A percentile compares a stretch with the other conserved stretches of the same genome.
These are phyloP conservation scores for Hylaeus volcanicus DNA, from an alignment of 1,140 invertebrate species.

Conservation along the genomic window DNA sequence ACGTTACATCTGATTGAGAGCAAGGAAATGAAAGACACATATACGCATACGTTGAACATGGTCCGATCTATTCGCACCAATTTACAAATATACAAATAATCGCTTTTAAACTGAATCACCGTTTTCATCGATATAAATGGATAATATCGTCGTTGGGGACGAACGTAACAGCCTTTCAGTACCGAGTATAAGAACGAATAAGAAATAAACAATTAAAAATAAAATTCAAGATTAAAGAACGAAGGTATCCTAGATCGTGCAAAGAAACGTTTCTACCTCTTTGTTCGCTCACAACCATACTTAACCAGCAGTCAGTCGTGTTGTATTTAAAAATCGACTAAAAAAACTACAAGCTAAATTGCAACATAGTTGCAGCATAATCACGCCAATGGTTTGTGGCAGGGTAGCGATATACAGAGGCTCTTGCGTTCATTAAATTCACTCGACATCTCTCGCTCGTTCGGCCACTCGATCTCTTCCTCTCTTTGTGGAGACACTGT, in stretches of 20 bases:
- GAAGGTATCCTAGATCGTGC: conserved; percentile 3
- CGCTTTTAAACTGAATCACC: conserved; percentile 47
- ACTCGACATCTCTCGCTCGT: neutral
- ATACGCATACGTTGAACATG: conserved; percentile 46
- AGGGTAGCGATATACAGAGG: conserved; percentile 48
- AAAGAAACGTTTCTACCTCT: conserved; percentile 25
- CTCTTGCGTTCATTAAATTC: conserved; percentile 30
- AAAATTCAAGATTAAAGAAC: conserved; percentile 43
- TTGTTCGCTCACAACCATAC: conserved; percentile 73
- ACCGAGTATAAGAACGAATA: conserved; percentile 33
- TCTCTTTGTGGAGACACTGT: conserved; percentile 2
- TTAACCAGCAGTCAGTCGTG: conserved; percentile 77
- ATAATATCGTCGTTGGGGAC: neutral
- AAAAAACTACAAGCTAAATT: conserved; percentile 62
- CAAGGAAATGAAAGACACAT: conserved; percentile 55
- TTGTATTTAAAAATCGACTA: conserved; percentile 68
- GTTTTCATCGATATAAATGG: neutral
- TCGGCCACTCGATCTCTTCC: neutral
- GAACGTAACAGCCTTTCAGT: conserved; percentile 63
- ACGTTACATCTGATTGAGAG: neutral
- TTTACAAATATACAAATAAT: conserved; percentile 72
- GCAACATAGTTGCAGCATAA: conserved; percentile 55
- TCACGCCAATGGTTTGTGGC: conserved; percentile 39
- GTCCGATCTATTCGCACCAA: conserved; percentile 63
- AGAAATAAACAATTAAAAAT: conserved; percentile 58